These are phyloP conservation scores for Lithophane semibrunnea DNA, from an alignment of 2,888 invertebrate genomes.

Conservation along the genomic window DNA sequence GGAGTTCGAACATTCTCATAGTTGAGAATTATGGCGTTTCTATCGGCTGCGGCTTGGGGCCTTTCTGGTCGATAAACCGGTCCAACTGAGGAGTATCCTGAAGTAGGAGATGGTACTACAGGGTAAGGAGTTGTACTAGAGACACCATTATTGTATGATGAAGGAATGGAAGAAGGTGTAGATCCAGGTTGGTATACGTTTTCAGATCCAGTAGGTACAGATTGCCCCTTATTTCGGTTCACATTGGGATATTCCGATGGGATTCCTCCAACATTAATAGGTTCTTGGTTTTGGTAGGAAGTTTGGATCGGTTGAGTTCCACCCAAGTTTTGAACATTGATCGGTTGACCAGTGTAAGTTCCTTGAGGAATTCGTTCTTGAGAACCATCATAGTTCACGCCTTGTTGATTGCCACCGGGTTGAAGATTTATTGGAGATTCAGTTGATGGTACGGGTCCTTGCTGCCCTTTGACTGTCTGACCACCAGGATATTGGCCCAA, in stretches of 20 bases:
- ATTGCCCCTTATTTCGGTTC: neutral
- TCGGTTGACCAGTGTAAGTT: conserved; percentile 18
- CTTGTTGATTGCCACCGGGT: conserved; percentile 20
- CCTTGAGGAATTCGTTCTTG: conserved; percentile 20
- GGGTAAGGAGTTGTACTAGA: conserved; percentile 22
- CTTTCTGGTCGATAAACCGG: conserved; percentile 66
- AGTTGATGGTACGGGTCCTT: conserved; percentile 10
- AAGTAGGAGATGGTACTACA: conserved; percentile 11
- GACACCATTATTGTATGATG: conserved; percentile 11
- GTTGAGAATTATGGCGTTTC: conserved; percentile 78
- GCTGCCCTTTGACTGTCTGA: conserved; percentile 21
- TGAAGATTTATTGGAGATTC: conserved; percentile 15
- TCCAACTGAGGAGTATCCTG: conserved; percentile 9
- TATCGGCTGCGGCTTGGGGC: conserved; percentile 76
- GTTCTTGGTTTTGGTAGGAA: conserved; percentile 17
- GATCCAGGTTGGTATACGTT: conserved; percentile 23
- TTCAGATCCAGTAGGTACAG: conserved; percentile 11
- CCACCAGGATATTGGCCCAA: conserved; percentile 20
- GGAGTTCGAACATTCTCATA: conserved; percentile 78
- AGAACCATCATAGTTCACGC: conserved; percentile 6
- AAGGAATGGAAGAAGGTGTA: neutral
- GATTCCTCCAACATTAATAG: conserved; percentile 1
- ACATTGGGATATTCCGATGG: conserved; percentile 9
- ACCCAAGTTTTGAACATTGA: neutral
- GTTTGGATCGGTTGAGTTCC: conserved; percentile 17